Base-by-base conservation (phyloP, 2,113 vertebrate genomes). In the Thymallus thymallus region DNA sequence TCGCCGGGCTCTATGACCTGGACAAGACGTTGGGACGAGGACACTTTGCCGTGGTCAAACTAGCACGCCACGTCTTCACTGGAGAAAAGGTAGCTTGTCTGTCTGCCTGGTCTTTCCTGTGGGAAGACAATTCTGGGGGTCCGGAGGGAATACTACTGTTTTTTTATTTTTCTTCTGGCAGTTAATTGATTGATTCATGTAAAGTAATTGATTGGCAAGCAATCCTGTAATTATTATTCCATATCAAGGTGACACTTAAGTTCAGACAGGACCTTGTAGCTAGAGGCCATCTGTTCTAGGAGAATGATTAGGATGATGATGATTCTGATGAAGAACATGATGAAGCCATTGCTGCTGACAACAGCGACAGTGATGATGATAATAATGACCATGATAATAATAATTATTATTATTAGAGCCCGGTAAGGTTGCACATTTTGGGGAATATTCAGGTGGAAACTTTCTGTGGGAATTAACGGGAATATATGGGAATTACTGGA, bases 1-100 rank as follows among this genome's bases (percentile, higher is more conserved):
- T 99, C 46, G 98, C 98, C 4, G 98, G 98, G 73, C 92, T 99
- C 63, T 99, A 99, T 13, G 96, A 99, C 86, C 92, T 99, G 92
- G 98, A 99, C 91, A 99, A 99, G 91, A 99, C 98, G 62, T 87
- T 99, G 90, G 98, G 98, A 35, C 95, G 98, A 32, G 98, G 98
- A 32, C 98, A 99, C 78, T 99, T 99, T 80, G 98, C 98, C n/a
- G 97, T 99, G 85, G 98, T 99, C 74, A 99, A 99, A 88, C 92
- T 99, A 78, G 98, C 98, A 69, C 95, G 97, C 14, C 98, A 99
- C n/a, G 98, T 99, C 60, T 99, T 99, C 73, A 99, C 98, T 26
- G 98, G 98, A 41, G 98, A 99, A 86, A 98, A 98, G 90, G 90
- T 91, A 71, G 1, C 41, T n/a, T 66, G 2, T 68, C 2, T 0